Percentiles rank a stretch among this genome's conserved stretches.
Conservation (phyloP, 2,888 invertebrate species). For the Philopedon plagiatum region DNA sequence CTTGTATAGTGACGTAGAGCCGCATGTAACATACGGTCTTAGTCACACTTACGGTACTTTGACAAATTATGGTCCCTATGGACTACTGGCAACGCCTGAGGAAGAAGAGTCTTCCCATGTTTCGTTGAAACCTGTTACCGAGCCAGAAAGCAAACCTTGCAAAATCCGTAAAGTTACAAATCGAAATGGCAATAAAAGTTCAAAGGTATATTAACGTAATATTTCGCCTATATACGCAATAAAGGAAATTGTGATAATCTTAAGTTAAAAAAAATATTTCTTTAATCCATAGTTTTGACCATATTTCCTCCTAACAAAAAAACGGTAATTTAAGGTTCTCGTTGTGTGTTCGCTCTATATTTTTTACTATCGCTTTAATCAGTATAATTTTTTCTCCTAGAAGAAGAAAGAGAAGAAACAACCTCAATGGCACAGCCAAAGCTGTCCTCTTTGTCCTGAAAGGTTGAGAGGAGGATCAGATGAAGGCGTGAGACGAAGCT, state of each 20-base stretch:
- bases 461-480: conserved; percentile 50
- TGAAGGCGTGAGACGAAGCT: neutral
- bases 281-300: no score
- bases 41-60: conserved; percentile 64
- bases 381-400: neutral
- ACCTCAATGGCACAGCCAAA: conserved; percentile 27
- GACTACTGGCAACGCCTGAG: conserved; percentile 59
- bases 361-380: neutral
- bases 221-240: neutral
- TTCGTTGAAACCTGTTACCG: conserved; percentile 35
- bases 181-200: neutral
- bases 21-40: conserved; percentile 60
- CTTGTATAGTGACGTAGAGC: conserved; percentile 56
- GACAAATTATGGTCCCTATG: conserved; percentile 63
- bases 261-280: no score
- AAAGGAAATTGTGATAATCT: no score
- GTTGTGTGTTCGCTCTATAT: no score
- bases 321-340: no score
- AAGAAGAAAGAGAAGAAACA: conserved; percentile 10
- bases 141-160: conserved; percentile 2
- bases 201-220: neutral
- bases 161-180: conserved; percentile 17
- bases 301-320: no score
- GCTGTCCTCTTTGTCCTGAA: conserved; percentile 31
- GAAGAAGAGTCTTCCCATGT: conserved; percentile 56